Conservation (phyloP, 2,113 vertebrate genomes). For the Riparia riparia region DNA sequence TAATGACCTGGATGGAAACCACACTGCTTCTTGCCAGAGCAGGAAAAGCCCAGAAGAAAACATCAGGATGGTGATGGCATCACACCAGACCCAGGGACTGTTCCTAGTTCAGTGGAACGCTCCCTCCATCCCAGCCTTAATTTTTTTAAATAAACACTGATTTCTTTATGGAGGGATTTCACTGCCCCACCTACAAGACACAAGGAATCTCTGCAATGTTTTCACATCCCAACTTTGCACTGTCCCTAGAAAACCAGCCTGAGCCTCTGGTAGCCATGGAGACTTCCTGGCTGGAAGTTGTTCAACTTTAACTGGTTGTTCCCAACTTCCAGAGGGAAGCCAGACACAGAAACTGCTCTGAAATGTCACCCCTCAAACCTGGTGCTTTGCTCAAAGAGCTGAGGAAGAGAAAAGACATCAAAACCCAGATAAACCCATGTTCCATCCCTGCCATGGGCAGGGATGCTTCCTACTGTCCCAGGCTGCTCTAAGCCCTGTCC, state of each 20-base stretch:
- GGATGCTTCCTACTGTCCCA: neutral
- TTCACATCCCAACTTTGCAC: neutral
- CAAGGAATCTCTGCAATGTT: neutral
- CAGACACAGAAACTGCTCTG: neutral
- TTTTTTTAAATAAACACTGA: neutral
- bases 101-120: neutral
- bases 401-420: neutral
- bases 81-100: neutral
- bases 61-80: accelerated
- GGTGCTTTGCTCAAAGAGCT: neutral
- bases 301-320: neutral
- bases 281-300: neutral
- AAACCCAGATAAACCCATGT: neutral
- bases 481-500: neutral
- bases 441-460: neutral
- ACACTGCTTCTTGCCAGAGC: neutral
- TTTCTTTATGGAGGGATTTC: neutral
- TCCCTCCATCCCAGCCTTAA: neutral
- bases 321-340: neutral
- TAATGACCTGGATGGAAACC: neutral
- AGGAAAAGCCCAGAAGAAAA: neutral
- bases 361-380: neutral
- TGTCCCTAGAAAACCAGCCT: neutral
- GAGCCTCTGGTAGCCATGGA: neutral
- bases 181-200: accelerated